phyloP scores from a whole-genome alignment of 1,140 invertebrate genomes.

The Nixonia krombeini region DNA sequence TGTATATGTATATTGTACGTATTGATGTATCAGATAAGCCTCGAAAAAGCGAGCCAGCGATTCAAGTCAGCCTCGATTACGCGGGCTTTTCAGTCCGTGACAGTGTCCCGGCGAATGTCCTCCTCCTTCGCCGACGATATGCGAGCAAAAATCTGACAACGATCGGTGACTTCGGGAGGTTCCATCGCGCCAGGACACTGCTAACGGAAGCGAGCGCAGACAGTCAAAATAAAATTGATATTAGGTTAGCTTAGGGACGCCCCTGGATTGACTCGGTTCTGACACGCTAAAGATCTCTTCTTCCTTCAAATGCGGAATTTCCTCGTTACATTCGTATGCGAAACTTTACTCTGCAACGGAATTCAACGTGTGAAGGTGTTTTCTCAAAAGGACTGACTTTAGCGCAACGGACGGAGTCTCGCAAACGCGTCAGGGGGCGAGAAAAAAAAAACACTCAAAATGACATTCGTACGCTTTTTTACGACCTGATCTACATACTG shows the following conservation, averaged over 20 bases:
- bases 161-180: too few relatives aligned
- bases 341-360: too few relatives aligned
- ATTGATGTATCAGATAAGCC: constrained; percentile 40
- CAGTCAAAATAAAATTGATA: constrained; percentile 49
- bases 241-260: constrained; percentile 58
- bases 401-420: constrained; percentile 20
- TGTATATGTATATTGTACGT: constrained; percentile 23
- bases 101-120: constrained; percentile 39
- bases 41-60: constrained; percentile 50
- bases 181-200: constrained; percentile 27
- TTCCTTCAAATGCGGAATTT: too few relatives aligned
- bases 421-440: constrained; percentile 16
- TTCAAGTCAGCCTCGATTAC: constrained; percentile 8
- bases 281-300: constrained; percentile 19
- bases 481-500: constrained; percentile 34
- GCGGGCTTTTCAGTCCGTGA: constrained; percentile 28
- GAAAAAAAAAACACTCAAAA: constrained; percentile 38
- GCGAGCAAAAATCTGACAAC: too few relatives aligned
- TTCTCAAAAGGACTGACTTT: too few relatives aligned
- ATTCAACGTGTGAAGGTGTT: too few relatives aligned
- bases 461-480: constrained; percentile 45
- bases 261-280: constrained; percentile 52
- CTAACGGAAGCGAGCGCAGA: constrained; percentile 52
- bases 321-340: too few relatives aligned
- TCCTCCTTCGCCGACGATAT: too few relatives aligned